Base-by-base conservation (phyloP, 2,113 vertebrate species). In the Myrmecobius fasciatus region DNA sequence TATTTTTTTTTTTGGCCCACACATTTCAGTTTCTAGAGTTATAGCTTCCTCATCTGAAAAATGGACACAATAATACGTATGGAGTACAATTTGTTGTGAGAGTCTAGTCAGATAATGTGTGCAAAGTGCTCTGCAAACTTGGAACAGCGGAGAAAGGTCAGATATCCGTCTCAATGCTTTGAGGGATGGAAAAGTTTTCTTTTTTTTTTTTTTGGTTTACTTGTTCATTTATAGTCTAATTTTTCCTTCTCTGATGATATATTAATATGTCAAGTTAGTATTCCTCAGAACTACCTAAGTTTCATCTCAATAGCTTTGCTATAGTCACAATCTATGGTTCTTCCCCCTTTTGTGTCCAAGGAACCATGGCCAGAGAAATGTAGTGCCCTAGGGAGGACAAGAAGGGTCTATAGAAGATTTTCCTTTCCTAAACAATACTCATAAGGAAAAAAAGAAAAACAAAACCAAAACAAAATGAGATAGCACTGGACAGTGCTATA, bases 231-330 rank as follows among this genome's bases (percentile, higher is more conserved):
- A 17, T 26, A 49, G 2, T 48, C 46, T 47, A 47, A 49, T 25
- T 89, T 89, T 49, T 89, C 8, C 12, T 83, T 3, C 47, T 28
- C 4, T 89, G 25, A 6, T 28, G 46, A 3, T 89, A 3, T 28
- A 28, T 49, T 89, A 3, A 49, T 11, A 12, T 89, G 47, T 12
- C 36, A 1, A 49, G 47, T 31, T 89, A 12, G 20, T 11, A 3
- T 89, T 49, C 9, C 46, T 25, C 97, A 97, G 96, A 96, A 94
- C 97, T 97, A 97, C 97, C 96, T 97, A 97, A 36, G 89, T 98
- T 96, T 98, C 96, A 96, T 95, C 96, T 92, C 95, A 97, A 94
- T 24, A n/a, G 91, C 94, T 97, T 94, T n/a, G 49, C 94, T 95
- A 89, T 89, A 97, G 89, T 92, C 96, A 96, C 43, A 60, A 93